A percentile compares a stretch with the other conserved stretches of the same genome.
Evolutionary conservation across 1,140 invertebrate genomes (phyloP).

Genomic region (Hetaerina americana): DNA sequence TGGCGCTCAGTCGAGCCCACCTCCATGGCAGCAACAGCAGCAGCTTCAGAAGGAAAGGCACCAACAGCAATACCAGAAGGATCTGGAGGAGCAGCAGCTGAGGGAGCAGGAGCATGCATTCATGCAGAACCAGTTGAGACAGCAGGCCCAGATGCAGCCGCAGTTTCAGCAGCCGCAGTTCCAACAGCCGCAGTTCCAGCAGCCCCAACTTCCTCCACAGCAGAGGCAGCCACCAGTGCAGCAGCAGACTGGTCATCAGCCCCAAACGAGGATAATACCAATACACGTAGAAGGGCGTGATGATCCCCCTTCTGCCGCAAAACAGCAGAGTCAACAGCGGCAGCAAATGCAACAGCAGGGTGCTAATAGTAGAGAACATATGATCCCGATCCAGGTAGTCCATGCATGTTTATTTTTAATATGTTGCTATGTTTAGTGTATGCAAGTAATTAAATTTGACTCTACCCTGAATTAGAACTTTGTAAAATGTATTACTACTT

Average conservation of each 20-base stretch:
- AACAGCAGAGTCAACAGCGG: slow-evolving; percentile 14
- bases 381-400: slow-evolving; percentile 20
- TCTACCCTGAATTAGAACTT: no score
- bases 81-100: slow-evolving; percentile 26
- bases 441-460: no score
- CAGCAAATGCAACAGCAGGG: slow-evolving; percentile 16
- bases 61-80: slow-evolving; percentile 18
- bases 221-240: slow-evolving; percentile 10
- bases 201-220: slow-evolving; percentile 13
- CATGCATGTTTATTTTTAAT: no score
- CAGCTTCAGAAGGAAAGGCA: slow-evolving; percentile 20
- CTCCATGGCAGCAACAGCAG: background rate
- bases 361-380: slow-evolving; percentile 5
- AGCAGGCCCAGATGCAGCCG: background rate
- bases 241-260: slow-evolving; percentile 15
- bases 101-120: slow-evolving; percentile 24
- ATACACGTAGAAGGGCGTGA: slow-evolving; percentile 33
- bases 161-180: slow-evolving; percentile 19
- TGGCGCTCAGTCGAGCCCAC: background rate
- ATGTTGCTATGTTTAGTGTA: no score
- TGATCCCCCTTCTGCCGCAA: slow-evolving; percentile 11
- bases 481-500: no score
- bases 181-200: slow-evolving; percentile 13
- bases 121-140: slow-evolving; percentile 7
- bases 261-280: slow-evolving; percentile 31